A percentile compares a stretch with the other conserved stretches of the same genome.
Conservation (phyloP, 2,888 invertebrate genomes). For the Nemotelus nigrinus region DNA sequence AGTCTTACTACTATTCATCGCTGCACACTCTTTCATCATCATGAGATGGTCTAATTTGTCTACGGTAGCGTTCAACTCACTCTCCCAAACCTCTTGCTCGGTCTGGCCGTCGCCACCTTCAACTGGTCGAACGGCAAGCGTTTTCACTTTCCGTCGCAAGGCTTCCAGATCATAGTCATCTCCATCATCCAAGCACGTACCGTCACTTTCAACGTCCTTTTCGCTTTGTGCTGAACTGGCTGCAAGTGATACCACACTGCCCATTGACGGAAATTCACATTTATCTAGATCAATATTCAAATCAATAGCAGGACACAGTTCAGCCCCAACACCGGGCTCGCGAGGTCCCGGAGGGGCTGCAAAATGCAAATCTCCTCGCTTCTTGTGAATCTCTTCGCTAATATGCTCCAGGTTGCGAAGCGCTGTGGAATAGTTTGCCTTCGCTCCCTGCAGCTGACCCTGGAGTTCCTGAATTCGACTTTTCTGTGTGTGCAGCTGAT, state of each 20-base stretch:
- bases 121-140: constrained; percentile 77
- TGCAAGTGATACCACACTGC: constrained; percentile 67
- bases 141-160: constrained; percentile 74
- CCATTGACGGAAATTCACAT: constrained; percentile 68
- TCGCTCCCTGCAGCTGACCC: constrained; percentile 76
- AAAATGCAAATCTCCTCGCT: constrained; percentile 60
- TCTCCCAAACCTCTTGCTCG: constrained; percentile 74
- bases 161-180: constrained; percentile 70
- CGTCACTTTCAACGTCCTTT: constrained; percentile 59
- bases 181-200: constrained; percentile 53
- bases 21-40: constrained; percentile 70
- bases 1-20: constrained; percentile 50
- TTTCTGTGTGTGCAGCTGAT: constrained; percentile 86
- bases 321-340: constrained; percentile 82
- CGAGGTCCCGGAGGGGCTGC: constrained; percentile 61
- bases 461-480: constrained; percentile 84
- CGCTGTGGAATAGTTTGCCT: constrained; percentile 82
- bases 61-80: constrained; percentile 80
- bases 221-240: constrained; percentile 67
- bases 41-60: constrained; percentile 78
- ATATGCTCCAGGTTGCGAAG: constrained; percentile 87
- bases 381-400: constrained; percentile 86
- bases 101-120: constrained; percentile 76
- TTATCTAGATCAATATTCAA: constrained; percentile 70
- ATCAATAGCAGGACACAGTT: constrained; percentile 67